Conservation (phyloP, 2,888 invertebrate species). For the Rhodophaea formosa region DNA sequence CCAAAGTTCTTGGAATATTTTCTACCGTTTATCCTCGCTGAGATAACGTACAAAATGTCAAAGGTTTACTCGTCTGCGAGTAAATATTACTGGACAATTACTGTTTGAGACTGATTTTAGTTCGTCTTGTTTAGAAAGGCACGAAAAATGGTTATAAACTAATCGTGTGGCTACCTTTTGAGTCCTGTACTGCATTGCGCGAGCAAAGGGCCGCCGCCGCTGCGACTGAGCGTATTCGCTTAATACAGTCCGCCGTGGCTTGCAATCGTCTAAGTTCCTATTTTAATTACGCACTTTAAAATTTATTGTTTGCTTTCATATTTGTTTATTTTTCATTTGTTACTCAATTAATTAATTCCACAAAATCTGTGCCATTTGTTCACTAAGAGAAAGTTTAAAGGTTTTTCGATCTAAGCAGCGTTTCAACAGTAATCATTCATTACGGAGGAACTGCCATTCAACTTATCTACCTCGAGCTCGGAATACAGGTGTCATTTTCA, state of each 20-base stretch:
- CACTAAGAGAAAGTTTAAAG: constrained; percentile 6
- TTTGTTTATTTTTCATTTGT: constrained; percentile 58
- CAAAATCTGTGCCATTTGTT: constrained; percentile 43
- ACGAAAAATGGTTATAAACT: constrained; percentile 4
- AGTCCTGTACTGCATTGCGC: neutral
- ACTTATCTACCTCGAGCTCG: constrained; percentile 67
- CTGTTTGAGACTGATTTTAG: constrained; percentile 65
- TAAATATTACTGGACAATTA: constrained; percentile 39
- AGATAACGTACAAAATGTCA: constrained; percentile 46
- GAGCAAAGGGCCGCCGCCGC: neutral
- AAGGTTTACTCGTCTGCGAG: constrained; percentile 36
- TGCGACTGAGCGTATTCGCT: neutral
- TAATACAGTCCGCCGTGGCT: constrained; percentile 28
- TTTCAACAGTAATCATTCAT: neutral
- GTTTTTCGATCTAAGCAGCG: neutral
- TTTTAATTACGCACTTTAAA: constrained; percentile 55
- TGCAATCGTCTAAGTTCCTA: constrained; percentile 79
- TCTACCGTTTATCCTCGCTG: constrained; percentile 57
- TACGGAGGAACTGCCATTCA: constrained; percentile 35
- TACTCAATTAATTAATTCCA: constrained; percentile 34
- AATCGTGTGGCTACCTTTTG: neutral
- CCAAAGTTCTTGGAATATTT: constrained; percentile 73
- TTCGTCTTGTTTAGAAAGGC: constrained; percentile 32
- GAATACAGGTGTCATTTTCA: constrained; percentile 51
- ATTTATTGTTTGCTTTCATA: constrained; percentile 55